Evolutionary conservation across 2,888 invertebrate species (phyloP).

Genomic region (Apodemia zela): DNA sequence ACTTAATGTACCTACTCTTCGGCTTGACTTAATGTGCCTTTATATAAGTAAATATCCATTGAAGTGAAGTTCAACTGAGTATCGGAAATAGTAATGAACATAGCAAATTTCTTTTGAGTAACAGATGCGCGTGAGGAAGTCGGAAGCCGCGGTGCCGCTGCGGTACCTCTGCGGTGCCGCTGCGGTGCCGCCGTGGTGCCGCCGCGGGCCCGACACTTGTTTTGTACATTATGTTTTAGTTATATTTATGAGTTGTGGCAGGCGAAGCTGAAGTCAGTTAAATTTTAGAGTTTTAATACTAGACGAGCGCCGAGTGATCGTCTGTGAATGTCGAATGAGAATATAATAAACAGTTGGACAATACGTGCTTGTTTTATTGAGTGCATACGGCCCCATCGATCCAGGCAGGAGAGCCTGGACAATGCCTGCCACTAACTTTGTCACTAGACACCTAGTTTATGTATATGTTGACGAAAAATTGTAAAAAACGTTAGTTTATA

Average conservation of each 20-base stretch:
- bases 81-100: too few relatives aligned
- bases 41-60: too few relatives aligned
- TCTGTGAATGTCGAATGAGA: conserved; percentile 24
- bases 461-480: too few relatives aligned
- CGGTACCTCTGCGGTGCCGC: background rate
- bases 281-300: background rate
- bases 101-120: too few relatives aligned
- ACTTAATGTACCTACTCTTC: too few relatives aligned
- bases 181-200: background rate
- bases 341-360: conserved; percentile 72
- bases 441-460: too few relatives aligned
- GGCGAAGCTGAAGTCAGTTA: conserved; percentile 1
- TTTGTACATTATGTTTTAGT: conserved; percentile 4
- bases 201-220: background rate
- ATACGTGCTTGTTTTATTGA: conserved; percentile 38
- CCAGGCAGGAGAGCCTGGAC: too few relatives aligned
- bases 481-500: too few relatives aligned
- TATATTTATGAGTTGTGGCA: conserved; percentile 6
- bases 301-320: conserved; percentile 15
- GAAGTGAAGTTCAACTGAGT: too few relatives aligned
- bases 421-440: too few relatives aligned
- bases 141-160: background rate
- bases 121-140: background rate
- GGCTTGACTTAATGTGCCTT: too few relatives aligned
- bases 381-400: too few relatives aligned